Percentiles rank a stretch among this genome's conserved stretches.
Evolutionary conservation across 2,113 vertebrate genomes (phyloP).

Genomic region (Calyptomena viridis): DNA sequence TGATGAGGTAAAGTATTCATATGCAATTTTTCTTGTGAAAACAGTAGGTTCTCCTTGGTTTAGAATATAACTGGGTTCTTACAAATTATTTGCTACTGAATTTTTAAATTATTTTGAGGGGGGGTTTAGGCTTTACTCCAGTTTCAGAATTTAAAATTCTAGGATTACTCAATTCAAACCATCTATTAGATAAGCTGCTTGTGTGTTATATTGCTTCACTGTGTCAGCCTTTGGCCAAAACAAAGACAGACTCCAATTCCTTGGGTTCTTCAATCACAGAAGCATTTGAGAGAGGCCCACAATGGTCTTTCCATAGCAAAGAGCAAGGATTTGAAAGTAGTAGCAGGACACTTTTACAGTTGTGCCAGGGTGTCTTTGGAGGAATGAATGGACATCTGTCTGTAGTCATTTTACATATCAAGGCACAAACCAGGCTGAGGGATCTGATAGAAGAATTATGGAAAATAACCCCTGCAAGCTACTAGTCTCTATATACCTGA

Average conservation of each 20-base stretch:
- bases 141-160: not conserved
- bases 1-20: not conserved
- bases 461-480: not conserved
- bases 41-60: not conserved
- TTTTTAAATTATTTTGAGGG: not conserved
- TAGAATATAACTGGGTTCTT: not conserved
- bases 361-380: not conserved
- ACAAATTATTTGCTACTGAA: not conserved
- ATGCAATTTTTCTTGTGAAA: not conserved
- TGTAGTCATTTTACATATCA: not conserved
- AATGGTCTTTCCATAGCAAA: not conserved
- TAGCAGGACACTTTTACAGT: not conserved
- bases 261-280: not conserved
- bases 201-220: not conserved
- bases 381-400: not conserved
- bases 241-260: not conserved
- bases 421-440: not conserved
- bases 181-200: not conserved
- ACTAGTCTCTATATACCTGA: not conserved
- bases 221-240: not conserved
- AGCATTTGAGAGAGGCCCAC: not conserved
- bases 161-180: not conserved
- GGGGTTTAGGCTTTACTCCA: not conserved
- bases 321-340: not conserved
- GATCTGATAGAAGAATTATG: not conserved